Conservation (phyloP, 2,888 invertebrate genomes). For the Dryocosmus kuriphilus region DNA sequence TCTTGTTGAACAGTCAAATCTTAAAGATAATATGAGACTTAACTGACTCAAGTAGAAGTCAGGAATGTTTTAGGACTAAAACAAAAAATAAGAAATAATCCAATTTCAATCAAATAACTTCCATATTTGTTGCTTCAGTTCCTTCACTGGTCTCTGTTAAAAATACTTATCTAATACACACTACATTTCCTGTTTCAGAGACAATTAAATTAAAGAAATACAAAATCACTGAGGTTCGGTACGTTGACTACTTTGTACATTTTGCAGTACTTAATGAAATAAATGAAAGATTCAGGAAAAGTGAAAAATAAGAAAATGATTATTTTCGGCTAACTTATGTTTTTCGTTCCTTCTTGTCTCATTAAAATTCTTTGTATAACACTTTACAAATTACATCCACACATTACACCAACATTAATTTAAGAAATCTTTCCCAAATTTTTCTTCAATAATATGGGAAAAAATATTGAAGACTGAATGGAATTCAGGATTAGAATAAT, state of each 20-base stretch:
- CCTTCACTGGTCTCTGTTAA: not conserved
- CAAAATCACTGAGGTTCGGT: not conserved
- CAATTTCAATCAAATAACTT: too few relatives aligned
- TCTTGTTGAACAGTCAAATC: not conserved
- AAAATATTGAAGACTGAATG: constrained; percentile 16
- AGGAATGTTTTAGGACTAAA: not conserved
- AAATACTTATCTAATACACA: not conserved
- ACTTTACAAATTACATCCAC: not conserved
- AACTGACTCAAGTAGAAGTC: not conserved
- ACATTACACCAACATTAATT: not conserved
- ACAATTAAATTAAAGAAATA: not conserved
- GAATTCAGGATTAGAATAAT: not conserved
- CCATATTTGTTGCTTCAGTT: constrained; percentile 5
- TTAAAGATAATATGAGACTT: not conserved
- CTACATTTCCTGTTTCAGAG: not conserved
- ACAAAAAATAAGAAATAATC: not conserved
- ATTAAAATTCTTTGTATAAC: not conserved
- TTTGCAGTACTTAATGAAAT: not conserved
- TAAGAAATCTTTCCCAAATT: not conserved
- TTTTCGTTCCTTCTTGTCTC: not conserved
- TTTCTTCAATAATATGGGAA: not conserved
- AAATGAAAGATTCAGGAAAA: not conserved
- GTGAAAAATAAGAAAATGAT: not conserved
- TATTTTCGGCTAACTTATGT: too few relatives aligned
- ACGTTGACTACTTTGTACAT: constrained; percentile 7